phyloP scores from a whole-genome alignment of 1,140 invertebrate species.

The Drosophila jambulina region DNA sequence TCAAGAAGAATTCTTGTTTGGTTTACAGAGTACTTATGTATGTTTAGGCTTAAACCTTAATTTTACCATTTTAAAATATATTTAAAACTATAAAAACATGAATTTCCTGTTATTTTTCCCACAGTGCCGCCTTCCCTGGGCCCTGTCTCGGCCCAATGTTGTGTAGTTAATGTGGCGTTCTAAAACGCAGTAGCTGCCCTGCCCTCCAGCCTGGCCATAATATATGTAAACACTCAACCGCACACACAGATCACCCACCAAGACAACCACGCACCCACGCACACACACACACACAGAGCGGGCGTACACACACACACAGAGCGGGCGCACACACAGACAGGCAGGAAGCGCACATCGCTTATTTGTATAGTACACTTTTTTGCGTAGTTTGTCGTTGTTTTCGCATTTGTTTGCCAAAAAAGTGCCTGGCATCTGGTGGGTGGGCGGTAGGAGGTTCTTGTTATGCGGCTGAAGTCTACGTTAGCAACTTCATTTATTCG shows the following conservation, averaged over 20 bases:
- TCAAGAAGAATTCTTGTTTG: not conserved
- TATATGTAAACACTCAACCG: slow-evolving; percentile 78
- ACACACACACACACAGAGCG: not conserved
- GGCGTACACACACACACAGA: not conserved
- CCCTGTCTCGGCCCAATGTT: slow-evolving; percentile 53
- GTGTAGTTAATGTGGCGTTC: slow-evolving; percentile 78
- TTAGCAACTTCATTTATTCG: slow-evolving; percentile 57
- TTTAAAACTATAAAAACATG: not conserved
- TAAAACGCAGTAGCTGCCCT: slow-evolving; percentile 66
- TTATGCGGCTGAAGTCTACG: slow-evolving; percentile 25
- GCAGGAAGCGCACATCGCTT: slow-evolving; percentile 56
- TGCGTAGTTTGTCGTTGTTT: slow-evolving; percentile 76
- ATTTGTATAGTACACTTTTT: slow-evolving; percentile 78
- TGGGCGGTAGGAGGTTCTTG: not conserved
- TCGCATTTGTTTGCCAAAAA: slow-evolving; percentile 64
- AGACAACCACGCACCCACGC: slow-evolving; percentile 10
- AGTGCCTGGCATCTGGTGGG: slow-evolving; percentile 14
- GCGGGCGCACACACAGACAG: slow-evolving; percentile 1
- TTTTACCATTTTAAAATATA: not conserved
- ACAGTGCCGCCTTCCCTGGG: not conserved
- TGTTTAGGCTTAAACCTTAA: not conserved
- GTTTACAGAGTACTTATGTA: not conserved
- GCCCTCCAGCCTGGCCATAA: slow-evolving; percentile 47
- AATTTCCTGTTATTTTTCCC: not conserved
- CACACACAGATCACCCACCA: slow-evolving; percentile 32